Conservation (phyloP, 2,797 vertebrate species). For the Microctenopoma lineatum region DNA sequence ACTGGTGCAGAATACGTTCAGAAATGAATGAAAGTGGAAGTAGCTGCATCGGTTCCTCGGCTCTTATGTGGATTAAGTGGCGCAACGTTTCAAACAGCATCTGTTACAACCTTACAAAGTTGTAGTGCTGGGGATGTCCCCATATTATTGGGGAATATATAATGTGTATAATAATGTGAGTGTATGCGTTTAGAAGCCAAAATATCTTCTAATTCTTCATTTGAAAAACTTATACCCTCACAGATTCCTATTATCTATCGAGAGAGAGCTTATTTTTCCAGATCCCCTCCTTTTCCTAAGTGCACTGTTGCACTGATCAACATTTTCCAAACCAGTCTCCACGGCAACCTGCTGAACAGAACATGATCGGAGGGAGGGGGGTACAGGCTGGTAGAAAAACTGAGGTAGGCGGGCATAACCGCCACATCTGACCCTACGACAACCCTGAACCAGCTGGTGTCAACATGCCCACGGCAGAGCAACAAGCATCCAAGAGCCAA, state of each 20-base stretch:
- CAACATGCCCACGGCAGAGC: conserved; percentile 26
- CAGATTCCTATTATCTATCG: too few species aligned
- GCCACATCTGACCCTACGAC: conserved; percentile 33
- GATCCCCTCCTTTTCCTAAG: neutral
- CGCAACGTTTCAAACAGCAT: too few species aligned
- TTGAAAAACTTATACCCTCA: too few species aligned
- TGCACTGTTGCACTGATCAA: neutral
- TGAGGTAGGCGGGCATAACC: conserved; percentile 21
- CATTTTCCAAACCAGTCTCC: conserved; percentile 36
- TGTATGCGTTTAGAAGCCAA: too few species aligned
- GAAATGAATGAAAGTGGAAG: too few species aligned
- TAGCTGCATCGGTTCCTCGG: too few species aligned
- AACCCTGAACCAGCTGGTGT: conserved; percentile 49
- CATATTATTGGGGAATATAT: too few species aligned
- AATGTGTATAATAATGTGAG: too few species aligned
- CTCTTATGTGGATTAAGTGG: too few species aligned
- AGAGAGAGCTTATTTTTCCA: neutral
- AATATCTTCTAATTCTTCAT: too few species aligned
- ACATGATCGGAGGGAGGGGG: neutral
- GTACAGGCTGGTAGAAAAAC: neutral
- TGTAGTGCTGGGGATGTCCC: too few species aligned
- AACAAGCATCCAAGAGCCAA: conserved; percentile 5
- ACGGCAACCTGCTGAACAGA: conserved; percentile 34
- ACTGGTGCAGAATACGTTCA: neutral
- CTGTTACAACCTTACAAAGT: too few species aligned